Evolutionary conservation across 2,797 vertebrate species (phyloP).

Genomic region (Anguilla marmorata): DNA sequence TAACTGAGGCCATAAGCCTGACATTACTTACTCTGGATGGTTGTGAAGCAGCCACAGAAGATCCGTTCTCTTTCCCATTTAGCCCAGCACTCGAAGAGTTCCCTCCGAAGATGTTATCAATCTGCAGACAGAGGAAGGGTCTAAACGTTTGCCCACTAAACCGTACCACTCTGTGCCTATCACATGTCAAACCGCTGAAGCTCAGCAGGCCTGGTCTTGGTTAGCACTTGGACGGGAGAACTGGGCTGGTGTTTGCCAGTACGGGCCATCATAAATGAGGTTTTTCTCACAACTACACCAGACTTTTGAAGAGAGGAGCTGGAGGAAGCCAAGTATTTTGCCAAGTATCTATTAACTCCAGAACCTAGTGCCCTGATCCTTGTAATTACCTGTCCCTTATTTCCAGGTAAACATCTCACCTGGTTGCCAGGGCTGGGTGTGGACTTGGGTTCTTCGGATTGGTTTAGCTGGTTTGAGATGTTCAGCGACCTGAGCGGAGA

Average conservation of each 20-base stretch:
- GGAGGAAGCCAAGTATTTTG: neutral
- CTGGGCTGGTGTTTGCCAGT: neutral
- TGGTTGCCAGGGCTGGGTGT: conserved; percentile 72
- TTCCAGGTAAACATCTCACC: conserved; percentile 65
- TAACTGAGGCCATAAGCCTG: neutral
- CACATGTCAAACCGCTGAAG: neutral
- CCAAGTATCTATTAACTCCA: neutral
- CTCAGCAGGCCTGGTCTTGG: neutral
- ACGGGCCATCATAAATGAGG: neutral
- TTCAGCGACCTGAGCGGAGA: conserved; percentile 73
- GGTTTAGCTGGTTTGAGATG: conserved; percentile 79
- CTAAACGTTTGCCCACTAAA: neutral
- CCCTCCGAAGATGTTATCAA: conserved; percentile 84
- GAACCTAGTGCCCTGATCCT: neutral
- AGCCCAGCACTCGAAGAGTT: conserved; percentile 71
- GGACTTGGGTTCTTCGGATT: conserved; percentile 79
- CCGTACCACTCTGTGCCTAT: neutral
- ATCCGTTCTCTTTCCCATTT: conserved; percentile 84
- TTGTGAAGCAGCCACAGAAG: conserved; percentile 68
- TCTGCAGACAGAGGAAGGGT: conserved; percentile 61
- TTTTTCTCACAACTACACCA: neutral
- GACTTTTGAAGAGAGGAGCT: neutral
- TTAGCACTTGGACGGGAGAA: neutral
- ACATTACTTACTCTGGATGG: conserved; percentile 77
- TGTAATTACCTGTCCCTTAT: neutral